A percentile compares a stretch with the other conserved stretches of the same genome.
Evolutionary conservation across 2,888 invertebrate genomes (phyloP).

Genomic region (Callimorpha dominula): DNA sequence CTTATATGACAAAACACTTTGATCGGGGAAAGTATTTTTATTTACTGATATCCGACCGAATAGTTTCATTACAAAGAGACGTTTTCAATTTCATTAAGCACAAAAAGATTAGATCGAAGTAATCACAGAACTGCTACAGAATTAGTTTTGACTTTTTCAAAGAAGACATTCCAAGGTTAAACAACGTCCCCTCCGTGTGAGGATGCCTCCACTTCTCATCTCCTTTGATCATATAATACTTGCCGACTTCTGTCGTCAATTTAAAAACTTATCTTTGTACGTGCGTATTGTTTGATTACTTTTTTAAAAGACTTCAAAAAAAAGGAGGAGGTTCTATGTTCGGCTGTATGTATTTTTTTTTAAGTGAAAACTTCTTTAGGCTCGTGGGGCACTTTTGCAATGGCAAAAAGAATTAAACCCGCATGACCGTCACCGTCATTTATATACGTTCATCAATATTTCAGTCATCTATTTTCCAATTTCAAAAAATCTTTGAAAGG

Average conservation of each 20-base stretch:
- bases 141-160: conserved; percentile 80
- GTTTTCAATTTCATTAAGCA: conserved; percentile 74
- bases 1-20: conserved; percentile 51
- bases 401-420: too few relatives aligned
- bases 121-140: conserved; percentile 72
- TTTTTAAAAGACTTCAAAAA: conserved; percentile 43
- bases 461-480: too few relatives aligned
- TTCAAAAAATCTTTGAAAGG: too few relatives aligned
- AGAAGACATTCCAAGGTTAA: conserved; percentile 79
- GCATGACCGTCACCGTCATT: too few relatives aligned
- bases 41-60: conserved; percentile 59
- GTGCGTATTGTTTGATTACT: conserved; percentile 65
- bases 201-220: conserved; percentile 60
- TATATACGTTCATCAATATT: too few relatives aligned
- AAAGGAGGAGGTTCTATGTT: too few relatives aligned
- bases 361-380: too few relatives aligned
- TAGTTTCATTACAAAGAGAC: conserved; percentile 66
- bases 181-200: conserved; percentile 62
- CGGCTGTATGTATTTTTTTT: too few relatives aligned
- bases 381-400: too few relatives aligned
- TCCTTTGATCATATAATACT: conserved; percentile 77
- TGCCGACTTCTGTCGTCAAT: conserved; percentile 68
- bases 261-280: conserved; percentile 69
- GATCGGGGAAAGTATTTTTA: conserved; percentile 49
- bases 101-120: conserved; percentile 68